A percentile compares a stretch with the other conserved stretches of the same genome.
Conservation (phyloP, 2,113 vertebrate species). For the Aphyosemion australe region DNA sequence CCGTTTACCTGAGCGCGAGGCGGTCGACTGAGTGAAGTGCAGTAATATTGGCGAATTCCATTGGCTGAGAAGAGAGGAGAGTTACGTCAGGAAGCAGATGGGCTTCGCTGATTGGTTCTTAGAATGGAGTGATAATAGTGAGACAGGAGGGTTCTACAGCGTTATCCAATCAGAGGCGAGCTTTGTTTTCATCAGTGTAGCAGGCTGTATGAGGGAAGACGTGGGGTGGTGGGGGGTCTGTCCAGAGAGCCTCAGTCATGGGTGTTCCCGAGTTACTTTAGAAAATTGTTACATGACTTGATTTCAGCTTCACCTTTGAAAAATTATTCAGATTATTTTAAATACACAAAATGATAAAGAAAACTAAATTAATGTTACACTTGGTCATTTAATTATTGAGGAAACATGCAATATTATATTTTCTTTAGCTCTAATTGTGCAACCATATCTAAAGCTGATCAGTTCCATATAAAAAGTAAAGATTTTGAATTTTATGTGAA, state of each 20-base stretch:
- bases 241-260: background rate
- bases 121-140: conserved; percentile 82
- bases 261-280: too few relatives aligned
- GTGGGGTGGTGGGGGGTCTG: conserved; percentile 44
- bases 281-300: background rate
- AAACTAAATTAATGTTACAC: background rate
- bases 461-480: too few relatives aligned
- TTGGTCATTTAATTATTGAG: background rate
- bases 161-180: conserved; percentile 67
- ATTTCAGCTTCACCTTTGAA: background rate
- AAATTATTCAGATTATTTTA: background rate
- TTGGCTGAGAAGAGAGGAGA: conserved; percentile 67
- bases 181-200: conserved; percentile 43
- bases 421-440: background rate
- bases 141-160: conserved; percentile 65
- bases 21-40: conserved; percentile 50
- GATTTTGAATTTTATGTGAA: too few relatives aligned
- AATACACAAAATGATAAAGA: too few relatives aligned
- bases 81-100: conserved; percentile 44
- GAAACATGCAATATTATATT: background rate
- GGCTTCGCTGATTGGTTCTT: conserved; percentile 68
- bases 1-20: conserved; percentile 66
- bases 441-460: too few relatives aligned
- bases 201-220: conserved; percentile 4
- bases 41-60: conserved; percentile 27